A percentile compares a stretch with the other conserved stretches of the same genome.
phyloP scores from a whole-genome alignment of 2,888 invertebrate genomes.

The Ochropacha duplaris region DNA sequence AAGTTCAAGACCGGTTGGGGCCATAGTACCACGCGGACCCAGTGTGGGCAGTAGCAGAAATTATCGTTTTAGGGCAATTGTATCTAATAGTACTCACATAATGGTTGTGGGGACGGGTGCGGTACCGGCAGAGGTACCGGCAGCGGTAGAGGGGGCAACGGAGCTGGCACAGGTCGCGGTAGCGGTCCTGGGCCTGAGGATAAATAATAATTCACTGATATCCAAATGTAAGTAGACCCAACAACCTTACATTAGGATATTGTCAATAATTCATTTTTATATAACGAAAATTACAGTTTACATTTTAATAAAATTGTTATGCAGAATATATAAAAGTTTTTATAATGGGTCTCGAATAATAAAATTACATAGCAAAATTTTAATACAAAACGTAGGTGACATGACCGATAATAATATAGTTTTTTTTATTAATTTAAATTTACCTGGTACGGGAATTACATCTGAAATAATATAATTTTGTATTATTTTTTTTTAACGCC shows the following conservation, averaged over 20 bases:
- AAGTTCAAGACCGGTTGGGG: neutral
- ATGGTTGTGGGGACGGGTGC: conserved; percentile 8
- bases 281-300: no score
- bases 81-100: conserved; percentile 22
- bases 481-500: neutral
- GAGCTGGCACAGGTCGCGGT: conserved; percentile 16
- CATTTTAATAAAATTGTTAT: no score
- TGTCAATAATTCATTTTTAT: no score
- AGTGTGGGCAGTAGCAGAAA: neutral
- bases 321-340: no score
- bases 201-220: neutral
- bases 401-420: neutral
- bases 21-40: neutral
- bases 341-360: no score
- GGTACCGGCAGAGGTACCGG: conserved; percentile 16
- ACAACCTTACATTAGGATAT: no score
- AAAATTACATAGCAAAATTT: no score
- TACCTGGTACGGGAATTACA: neutral
- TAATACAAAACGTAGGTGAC: no score
- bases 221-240: no score
- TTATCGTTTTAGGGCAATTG: neutral
- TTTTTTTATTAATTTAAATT: neutral
- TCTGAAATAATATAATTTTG: neutral
- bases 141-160: neutral
- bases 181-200: conserved; percentile 10